Evolutionary conservation across 1,140 invertebrate genomes (phyloP), one percentile per base, ranked within the genome.

Genomic region (Drosophila malerkotliana): DNA sequence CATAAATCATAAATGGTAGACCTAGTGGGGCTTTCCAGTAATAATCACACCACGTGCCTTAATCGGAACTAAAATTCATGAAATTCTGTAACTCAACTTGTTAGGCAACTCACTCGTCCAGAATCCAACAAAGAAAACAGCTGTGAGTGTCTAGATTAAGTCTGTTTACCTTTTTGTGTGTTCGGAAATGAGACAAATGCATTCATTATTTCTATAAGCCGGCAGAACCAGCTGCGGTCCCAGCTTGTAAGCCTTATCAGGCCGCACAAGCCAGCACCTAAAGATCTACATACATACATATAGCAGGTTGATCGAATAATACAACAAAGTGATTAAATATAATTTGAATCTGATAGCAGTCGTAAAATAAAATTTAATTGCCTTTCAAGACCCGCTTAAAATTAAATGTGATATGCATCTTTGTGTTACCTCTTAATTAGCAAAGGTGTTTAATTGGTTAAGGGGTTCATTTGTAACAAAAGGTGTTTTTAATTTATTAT

Each of bases 361-460:
- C 51, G 51, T 69, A 48, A 68, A 69, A n/a, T 26, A 55, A 34
- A 56, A 39, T 18, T 68, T n/a, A 68, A 69, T 68, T 68, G 66
- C 49, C 44, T 69, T 69, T 68, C 66, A 51, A 45, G 64, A 48
- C 44, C 12, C 49, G 45, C 28, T 67, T 66, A 68, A 61, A 68
- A 32, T 21, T 68, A 28, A 30, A 15, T 47, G 28, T 56, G 28
- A 68, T 56, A 47, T 55, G 66, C 30, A 55, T 68, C 21, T 55
- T 55, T 30, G 4, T 8, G 34, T 24, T 52, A 63, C 59, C 63
- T 60, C 49, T 30, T 44, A 51, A 67, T 56, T 39, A 24, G 10
- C 10, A 34, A 52, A 6, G 37, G 7, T 30, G 28, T 32, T 32
- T 32, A 32, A 32, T 8, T 7, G 32, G 8, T 37, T 12, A 0